A percentile compares a stretch with the other conserved stretches of the same genome.
These are phyloP conservation scores for Spongilla lacustris DNA, from an alignment of 37 sponge, comb jelly and placozoan species.

Conservation along the genomic window DNA sequence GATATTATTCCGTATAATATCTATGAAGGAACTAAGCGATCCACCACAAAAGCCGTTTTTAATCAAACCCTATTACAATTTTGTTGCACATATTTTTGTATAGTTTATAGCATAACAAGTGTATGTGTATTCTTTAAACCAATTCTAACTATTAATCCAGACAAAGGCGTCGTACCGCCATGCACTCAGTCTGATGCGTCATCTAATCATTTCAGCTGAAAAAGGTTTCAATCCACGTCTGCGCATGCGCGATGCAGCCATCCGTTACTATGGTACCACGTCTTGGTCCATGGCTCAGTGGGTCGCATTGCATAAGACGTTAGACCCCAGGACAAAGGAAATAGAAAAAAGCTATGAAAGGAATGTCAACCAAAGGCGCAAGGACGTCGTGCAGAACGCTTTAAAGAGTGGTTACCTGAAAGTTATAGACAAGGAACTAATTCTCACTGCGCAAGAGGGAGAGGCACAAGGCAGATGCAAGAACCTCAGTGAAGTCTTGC, in stretches of 20 bases:
- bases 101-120: no score
- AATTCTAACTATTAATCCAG: no score
- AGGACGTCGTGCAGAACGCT: slow-evolving; percentile 30
- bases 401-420: slow-evolving; percentile 60
- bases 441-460: slow-evolving; percentile 28
- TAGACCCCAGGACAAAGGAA: slow-evolving; percentile 21
- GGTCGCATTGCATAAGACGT: slow-evolving; percentile 37
- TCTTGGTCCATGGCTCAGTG: slow-evolving; percentile 30
- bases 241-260: neutral
- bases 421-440: slow-evolving; percentile 35
- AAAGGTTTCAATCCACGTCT: no score
- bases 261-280: slow-evolving; percentile 32
- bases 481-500: slow-evolving; percentile 16
- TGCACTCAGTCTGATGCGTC: no score
- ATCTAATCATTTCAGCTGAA: no score
- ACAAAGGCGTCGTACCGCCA: no score
- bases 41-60: no score
- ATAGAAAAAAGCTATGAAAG: neutral
- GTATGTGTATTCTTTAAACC: no score
- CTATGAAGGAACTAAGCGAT: no score
- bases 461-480: neutral
- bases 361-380: slow-evolving; percentile 30
- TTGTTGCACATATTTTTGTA: no score
- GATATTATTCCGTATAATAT: no score
- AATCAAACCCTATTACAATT: no score